Conservation (phyloP, 1,140 invertebrate genomes). For the Parasteatoda tepidariorum region DNA sequence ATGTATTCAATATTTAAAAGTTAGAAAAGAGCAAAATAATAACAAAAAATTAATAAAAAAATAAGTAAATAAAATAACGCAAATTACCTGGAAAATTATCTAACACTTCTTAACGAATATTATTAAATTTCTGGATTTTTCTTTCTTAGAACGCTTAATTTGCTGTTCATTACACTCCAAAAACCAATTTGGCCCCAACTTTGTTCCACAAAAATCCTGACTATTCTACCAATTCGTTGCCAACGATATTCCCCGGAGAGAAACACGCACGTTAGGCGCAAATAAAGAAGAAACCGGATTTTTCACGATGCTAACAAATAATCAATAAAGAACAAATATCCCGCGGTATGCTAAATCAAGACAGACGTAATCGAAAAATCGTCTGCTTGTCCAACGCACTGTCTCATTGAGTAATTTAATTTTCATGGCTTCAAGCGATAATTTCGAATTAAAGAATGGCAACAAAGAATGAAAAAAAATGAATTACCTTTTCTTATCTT, state of each 20-base stretch:
- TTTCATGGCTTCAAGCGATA: neutral
- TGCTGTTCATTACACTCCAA: no score
- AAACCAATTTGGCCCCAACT: no score
- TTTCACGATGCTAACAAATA: neutral
- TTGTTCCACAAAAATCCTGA: no score
- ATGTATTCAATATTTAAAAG: no score
- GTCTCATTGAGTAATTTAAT: conserved; percentile 15
- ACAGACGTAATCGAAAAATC: neutral
- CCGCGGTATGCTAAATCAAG: neutral
- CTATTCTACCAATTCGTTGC: no score
- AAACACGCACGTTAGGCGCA: neutral
- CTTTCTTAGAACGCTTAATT: no score
- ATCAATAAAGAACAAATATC: neutral
- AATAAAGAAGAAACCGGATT: neutral
- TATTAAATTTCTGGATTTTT: no score
- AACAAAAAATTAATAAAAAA: no score
- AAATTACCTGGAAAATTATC: no score
- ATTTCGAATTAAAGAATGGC: conserved; percentile 1
- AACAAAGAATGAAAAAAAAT: neutral
- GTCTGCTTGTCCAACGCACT: neutral
- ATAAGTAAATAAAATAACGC: no score
- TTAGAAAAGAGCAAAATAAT: no score
- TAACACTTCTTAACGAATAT: no score
- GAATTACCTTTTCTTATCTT: neutral
- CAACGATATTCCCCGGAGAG: neutral